Evolutionary conservation across 2,797 vertebrate genomes (phyloP).

Genomic region (Alca torda): DNA sequence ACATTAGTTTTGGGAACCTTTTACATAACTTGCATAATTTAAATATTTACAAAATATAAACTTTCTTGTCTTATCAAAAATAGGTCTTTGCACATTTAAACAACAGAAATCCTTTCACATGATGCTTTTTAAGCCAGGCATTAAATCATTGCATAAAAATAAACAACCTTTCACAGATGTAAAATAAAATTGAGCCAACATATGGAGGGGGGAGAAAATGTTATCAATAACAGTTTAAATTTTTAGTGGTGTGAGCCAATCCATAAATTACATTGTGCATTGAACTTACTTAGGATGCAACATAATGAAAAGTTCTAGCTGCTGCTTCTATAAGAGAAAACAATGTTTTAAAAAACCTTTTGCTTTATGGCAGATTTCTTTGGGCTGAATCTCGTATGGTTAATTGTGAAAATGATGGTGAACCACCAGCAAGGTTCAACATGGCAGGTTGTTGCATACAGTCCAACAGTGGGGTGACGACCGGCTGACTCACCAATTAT

Average conservation of each 20-base stretch:
- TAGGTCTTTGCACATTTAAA: conserved; percentile 71
- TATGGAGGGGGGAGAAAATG: background rate
- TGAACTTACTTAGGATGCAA: background rate
- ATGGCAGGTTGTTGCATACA: background rate
- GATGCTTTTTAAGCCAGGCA: conserved; percentile 50
- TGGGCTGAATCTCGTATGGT: background rate
- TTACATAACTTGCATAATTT: conserved; percentile 79
- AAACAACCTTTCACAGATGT: conserved; percentile 7
- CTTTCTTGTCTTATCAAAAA: conserved; percentile 70
- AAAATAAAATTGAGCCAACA: conserved; percentile 6
- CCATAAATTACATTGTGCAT: background rate
- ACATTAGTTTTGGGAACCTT: conserved; percentile 31
- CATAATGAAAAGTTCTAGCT: background rate
- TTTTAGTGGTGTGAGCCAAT: conserved; percentile 21
- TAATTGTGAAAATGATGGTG: background rate
- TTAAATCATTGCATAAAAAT: conserved; percentile 38
- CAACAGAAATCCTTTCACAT: conserved; percentile 43
- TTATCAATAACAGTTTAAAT: conserved; percentile 3
- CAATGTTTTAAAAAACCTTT: background rate
- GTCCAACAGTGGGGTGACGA: background rate
- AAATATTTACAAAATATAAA: conserved; percentile 86
- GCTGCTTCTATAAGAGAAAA: background rate
- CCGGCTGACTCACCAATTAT: rapidly evolving
- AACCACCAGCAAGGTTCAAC: background rate
- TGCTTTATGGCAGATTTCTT: background rate